Conservation (phyloP, 2,113 vertebrate species). For the Reinhardtius hippoglossoides region DNA sequence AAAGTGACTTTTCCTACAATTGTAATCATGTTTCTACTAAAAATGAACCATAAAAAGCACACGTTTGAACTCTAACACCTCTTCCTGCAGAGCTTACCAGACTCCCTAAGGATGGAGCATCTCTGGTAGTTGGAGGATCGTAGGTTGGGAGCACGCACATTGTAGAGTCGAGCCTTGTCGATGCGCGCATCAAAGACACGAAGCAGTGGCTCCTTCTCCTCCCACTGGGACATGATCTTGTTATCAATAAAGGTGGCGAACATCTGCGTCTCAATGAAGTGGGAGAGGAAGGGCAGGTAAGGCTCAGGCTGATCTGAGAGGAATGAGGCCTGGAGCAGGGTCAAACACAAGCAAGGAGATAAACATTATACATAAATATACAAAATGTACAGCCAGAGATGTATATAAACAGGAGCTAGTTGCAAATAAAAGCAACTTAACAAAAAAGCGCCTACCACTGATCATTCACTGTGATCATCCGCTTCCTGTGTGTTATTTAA, state of each 20-base stretch:
- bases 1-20: too few relatives aligned
- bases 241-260: constrained; percentile 96
- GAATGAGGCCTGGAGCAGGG: constrained; percentile 87
- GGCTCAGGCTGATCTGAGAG: constrained; percentile 94
- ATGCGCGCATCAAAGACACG: constrained; percentile 91
- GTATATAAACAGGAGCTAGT: too few relatives aligned
- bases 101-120: constrained; percentile 89
- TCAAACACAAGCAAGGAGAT: not conserved
- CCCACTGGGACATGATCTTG: constrained; percentile 96
- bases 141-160: constrained; percentile 87
- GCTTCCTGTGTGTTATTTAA: too few relatives aligned
- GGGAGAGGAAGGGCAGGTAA: constrained; percentile 93
- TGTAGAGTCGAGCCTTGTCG: constrained; percentile 89
- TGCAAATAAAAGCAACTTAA: too few relatives aligned
- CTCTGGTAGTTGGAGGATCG: constrained; percentile 90
- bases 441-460: too few relatives aligned
- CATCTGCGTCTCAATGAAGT: constrained; percentile 97
- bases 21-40: not conserved
- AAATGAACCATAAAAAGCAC: not conserved
- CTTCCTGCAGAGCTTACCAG: constrained; percentile 79
- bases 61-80: constrained; percentile 7
- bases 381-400: too few relatives aligned
- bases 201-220: constrained; percentile 91
- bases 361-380: too few relatives aligned
- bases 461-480: too few relatives aligned